These are phyloP conservation scores for Athalia rosae DNA, from an alignment of 2,888 invertebrate genomes.

Conservation along the genomic window DNA sequence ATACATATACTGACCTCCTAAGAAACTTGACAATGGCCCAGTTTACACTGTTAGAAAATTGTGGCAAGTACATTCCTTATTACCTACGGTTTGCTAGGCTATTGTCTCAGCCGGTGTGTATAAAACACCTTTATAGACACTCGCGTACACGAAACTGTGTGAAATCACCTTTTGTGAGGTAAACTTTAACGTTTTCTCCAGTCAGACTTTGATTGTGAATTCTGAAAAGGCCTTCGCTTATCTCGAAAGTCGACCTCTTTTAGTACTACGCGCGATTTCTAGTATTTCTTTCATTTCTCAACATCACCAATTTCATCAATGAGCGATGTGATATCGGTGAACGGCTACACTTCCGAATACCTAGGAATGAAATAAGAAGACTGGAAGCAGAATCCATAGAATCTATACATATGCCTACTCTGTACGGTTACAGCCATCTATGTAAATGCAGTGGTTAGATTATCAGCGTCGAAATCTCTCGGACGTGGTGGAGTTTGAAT, in stretches of 20 bases:
- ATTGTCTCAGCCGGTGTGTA: conserved; percentile 18
- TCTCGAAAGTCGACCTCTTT: conserved; percentile 24
- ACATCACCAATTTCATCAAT: no score
- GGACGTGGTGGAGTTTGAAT: conserved; percentile 35
- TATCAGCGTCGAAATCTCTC: conserved; percentile 41
- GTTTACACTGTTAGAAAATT: conserved; percentile 26
- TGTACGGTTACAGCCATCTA: conserved; percentile 25
- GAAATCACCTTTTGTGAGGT: conserved; percentile 11
- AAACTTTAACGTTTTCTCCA: conserved; percentile 22
- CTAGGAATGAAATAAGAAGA: background rate
- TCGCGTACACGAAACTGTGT: background rate
- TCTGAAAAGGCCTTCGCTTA: conserved; percentile 20
- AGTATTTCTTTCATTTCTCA: background rate
- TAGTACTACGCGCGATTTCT: background rate
- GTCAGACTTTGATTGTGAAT: conserved; percentile 25
- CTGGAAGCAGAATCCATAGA: no score
- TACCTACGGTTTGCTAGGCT: conserved; percentile 14
- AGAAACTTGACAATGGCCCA: conserved; percentile 38
- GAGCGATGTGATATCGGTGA: no score
- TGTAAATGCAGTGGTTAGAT: conserved; percentile 35
- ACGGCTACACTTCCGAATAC: no score
- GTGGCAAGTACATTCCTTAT: background rate
- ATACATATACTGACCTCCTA: conserved; percentile 27
- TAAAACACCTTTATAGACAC: background rate
- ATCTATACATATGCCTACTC: no score